Conservation (phyloP, 2,888 invertebrate genomes). For the Heliconius aoede region DNA sequence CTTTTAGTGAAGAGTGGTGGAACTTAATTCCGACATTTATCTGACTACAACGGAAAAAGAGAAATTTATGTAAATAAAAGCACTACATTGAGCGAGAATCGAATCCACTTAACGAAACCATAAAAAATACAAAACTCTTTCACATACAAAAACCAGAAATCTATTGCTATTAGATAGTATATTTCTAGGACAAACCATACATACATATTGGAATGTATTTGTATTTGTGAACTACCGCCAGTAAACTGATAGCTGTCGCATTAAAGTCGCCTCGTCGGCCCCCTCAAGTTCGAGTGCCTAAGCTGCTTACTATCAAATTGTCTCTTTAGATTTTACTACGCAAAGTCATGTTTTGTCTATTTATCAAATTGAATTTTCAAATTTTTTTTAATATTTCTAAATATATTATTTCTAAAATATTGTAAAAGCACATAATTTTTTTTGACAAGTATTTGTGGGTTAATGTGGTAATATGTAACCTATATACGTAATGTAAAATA, state of each 20-base stretch:
- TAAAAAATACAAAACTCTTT: not conserved
- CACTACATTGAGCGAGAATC: not conserved
- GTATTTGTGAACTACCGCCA: constrained; percentile 32
- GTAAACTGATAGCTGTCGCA: constrained; percentile 34
- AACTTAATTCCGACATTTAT: too few relatives aligned
- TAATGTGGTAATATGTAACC: too few relatives aligned
- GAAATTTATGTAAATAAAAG: not conserved
- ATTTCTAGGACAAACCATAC: not conserved
- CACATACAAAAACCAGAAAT: not conserved
- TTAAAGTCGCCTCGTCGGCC: constrained; percentile 32
- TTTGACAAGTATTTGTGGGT: too few relatives aligned
- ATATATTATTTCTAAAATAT: not conserved
- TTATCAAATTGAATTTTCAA: not conserved
- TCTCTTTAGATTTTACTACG: constrained; percentile 22
- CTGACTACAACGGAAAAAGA: not conserved
- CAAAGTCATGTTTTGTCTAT: constrained; percentile 18
- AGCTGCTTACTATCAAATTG: constrained; percentile 34
- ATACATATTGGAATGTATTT: constrained; percentile 1
- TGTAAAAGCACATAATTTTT: not conserved
- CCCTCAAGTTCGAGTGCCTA: constrained; percentile 32
- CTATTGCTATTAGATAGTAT: not conserved
- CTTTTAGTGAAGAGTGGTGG: too few relatives aligned
- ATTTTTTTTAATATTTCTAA: not conserved
- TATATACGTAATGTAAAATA: too few relatives aligned
- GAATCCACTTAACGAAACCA: not conserved